Conservation (phyloP, 2,888 invertebrate species). For the Heliconius sara region DNA sequence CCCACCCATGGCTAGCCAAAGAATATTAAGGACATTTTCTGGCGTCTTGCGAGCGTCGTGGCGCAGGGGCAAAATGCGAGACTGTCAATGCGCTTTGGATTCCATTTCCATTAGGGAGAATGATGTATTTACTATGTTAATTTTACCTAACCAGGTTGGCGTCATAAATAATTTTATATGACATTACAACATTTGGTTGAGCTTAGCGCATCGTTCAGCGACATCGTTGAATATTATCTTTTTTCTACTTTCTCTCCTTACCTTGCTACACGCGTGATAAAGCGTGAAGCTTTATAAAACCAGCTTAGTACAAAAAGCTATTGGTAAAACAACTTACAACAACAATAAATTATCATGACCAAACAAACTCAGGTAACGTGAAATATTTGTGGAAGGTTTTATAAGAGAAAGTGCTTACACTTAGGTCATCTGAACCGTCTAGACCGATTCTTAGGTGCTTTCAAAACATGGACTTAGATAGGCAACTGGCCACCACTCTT, state of each 20-base stretch:
- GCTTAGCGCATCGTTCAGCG: background rate
- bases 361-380: background rate
- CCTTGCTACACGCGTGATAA: background rate
- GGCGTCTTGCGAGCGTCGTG: too few species aligned
- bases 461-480: conserved; percentile 1
- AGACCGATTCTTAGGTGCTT: conserved; percentile 30
- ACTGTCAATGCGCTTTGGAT: background rate
- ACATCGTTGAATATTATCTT: too few species aligned
- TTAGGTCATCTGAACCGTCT: conserved; percentile 23
- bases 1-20: too few species aligned
- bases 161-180: too few species aligned
- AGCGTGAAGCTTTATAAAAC: background rate
- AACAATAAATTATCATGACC: background rate
- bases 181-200: background rate
- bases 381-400: background rate
- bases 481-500: background rate
- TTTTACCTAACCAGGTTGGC: too few species aligned
- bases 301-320: background rate
- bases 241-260: too few species aligned
- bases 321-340: background rate
- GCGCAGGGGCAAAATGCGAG: too few species aligned
- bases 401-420: conserved; percentile 11
- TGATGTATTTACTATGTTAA: background rate
- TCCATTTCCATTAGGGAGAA: background rate
- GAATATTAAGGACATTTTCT: background rate